Base-by-base conservation (phyloP, 2,888 invertebrate genomes). In the Thymelicus acteon region DNA sequence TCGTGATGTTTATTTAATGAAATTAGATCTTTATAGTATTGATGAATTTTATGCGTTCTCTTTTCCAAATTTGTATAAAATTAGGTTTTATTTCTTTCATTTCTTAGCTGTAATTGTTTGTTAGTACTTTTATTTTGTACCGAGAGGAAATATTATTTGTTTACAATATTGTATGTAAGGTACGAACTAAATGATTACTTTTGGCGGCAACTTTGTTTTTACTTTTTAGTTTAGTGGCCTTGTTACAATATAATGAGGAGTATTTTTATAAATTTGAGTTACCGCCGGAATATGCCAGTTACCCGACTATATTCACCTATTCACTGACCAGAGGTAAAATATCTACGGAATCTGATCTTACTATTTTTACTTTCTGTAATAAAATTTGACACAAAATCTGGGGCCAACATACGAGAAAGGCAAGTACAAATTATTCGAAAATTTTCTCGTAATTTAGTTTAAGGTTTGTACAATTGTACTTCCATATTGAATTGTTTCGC, bases 331-430 rank as follows among this genome's bases (percentile, higher is more conserved):
- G 58, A 58, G 37, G 12, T 24, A 54, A 58, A 12, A 61, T 40
- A 61, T n/a, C 58, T 54, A n/a, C 24, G 31, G n/a, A 52, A 47
- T 71, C 70, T 58, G 52, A 67, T 74, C 64, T 60, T 40, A 71
- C 24, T 47, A 44, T 31, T 19, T 65, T 65, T 65, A 49, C 60
- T 65, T 71, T 66, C 48, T 65, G 10, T 65, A 72, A 76, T 77
- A 75, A 79, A 76, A 80, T 83, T 79, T 80, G 74, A 88, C 86
- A 87, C 81, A 86, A 86, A 85, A 84, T 89, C 88, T 85, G 92
- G 92, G 92, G 91, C 91, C 92, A 92, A 86, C 76, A 81, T 86
- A 88, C 90, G 90, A 88, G 88, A 86, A 86, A 81, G 84, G 84
- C 83, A 86, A 92, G 92, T 92, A 92, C 92, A 92, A 92, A 90